Conservation (phyloP, 2,888 invertebrate species). For the Eurois occulta region DNA sequence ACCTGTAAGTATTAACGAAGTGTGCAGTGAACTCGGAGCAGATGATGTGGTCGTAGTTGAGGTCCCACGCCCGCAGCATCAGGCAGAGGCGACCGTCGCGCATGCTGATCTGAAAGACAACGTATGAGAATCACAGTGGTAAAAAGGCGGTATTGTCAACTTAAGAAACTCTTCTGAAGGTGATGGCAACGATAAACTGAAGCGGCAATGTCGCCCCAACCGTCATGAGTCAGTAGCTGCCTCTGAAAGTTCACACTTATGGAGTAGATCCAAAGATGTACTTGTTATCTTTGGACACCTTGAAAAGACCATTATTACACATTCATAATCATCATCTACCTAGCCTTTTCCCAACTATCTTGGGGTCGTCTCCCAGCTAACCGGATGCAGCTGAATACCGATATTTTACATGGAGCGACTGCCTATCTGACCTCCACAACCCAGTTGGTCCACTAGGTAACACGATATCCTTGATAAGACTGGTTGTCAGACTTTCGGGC, state of each 20-base stretch:
- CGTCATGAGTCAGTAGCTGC: background rate
- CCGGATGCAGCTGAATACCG: too few species aligned
- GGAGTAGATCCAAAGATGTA: background rate
- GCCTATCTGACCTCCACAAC: too few species aligned
- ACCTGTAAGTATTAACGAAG: conserved; percentile 85
- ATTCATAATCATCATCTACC: too few species aligned
- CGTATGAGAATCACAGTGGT: background rate
- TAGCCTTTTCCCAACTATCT: too few species aligned
- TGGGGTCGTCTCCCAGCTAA: too few species aligned
- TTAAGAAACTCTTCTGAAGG: background rate
- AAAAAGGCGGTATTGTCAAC: too few species aligned
- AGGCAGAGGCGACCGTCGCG: conserved; percentile 95
- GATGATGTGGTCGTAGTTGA: conserved; percentile 95
- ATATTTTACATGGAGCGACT: too few species aligned
- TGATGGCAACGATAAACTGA: background rate
- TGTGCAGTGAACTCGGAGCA: conserved; percentile 94
- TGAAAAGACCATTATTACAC: too few species aligned
- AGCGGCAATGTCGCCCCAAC: background rate
- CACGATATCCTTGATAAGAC: too few species aligned
- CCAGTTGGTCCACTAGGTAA: too few species aligned
- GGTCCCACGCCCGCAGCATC: conserved; percentile 95
- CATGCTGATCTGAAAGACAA: conserved; percentile 92
- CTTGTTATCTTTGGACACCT: too few species aligned
- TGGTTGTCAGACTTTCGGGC: too few species aligned
- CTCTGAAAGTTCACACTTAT: background rate